Base-by-base conservation (phyloP, 2,797 vertebrate species). In the Spea hammondii region DNA sequence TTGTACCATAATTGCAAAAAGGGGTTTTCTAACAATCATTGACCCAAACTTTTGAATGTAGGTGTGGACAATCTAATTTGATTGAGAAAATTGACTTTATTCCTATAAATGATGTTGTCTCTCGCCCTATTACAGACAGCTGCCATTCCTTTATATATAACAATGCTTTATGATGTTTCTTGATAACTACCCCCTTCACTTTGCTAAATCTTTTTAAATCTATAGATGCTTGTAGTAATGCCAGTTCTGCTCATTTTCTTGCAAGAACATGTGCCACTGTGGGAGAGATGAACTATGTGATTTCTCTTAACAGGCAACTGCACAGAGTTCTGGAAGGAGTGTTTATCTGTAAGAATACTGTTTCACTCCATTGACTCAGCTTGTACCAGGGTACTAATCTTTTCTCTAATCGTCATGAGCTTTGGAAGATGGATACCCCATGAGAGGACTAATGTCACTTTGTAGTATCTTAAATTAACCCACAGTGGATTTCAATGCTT, bases 241-340 rank as follows among this genome's bases (percentile, higher is more conserved):
- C 32, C 60, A 71, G 60, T 46, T 80, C 54, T 62, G 65, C 70
- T 74, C 77, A 59, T 71, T 65, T 57, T 51, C 57, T 49, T 45
- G n/a, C 60, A 54, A 72, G 64, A 79, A 80, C 60, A 80, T 60
- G 74, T 60, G 62, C 69, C 47, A 72, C n/a, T 62, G 45, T 69
- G 57, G 64, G 64, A 79, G 73, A 83, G 79, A 79, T 76, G 85
- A 76, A 17, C 13, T 83, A 14, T 14, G 78, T 85, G 85, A 86
- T 86, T 86, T 87, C 84, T 82, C 77, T 71, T 82, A 85, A 32
- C 32, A 78, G 82, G 64, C 55, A 77, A 80, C 14, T 65, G 73
- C 60, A 62, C 84, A 84, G 79, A 84, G 86, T 55, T 71, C 76
- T 32, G 46, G 70, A 74, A 80, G 65, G 64, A 83, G 44, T 83